Evolutionary conservation across 2,888 invertebrate species (phyloP), one percentile per base, ranked within the genome.

Genomic region (Drosophila siamana): DNA sequence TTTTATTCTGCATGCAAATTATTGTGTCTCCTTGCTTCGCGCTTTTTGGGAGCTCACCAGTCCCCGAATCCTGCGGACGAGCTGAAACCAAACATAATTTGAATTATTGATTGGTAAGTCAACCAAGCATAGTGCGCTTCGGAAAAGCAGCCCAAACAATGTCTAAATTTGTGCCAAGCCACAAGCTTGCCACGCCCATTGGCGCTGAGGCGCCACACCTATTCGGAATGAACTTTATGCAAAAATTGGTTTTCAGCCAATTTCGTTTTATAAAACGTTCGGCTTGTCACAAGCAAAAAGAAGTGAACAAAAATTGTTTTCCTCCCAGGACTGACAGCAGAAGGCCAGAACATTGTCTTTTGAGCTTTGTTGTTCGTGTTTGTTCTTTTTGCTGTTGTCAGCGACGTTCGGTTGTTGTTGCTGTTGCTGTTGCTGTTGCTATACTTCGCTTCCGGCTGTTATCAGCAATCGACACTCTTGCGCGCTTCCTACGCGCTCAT

Each of bases 381-480:
- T 4, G 4, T 4, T 33, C n/a, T 33, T 69, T 55, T 47, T 63
- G 84, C 78, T 78, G 81, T 85, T 85, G 86, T 85, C 84, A 86
- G 84, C 86, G n/a, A n/a, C 11, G 30, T 4, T 9, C 9, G 4
- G 30, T 30, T 30, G 30, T 30, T 57, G 41, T 24, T 44, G 36
- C 9, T 55, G 41, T 26, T 46, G 41, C 48, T 47, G 57, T 44
- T 72, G 67, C 41, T 69, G 57, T 47, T 63, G 54, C 59, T 65
- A 71, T 78, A 61, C 63, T 78, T 69, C 60, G 86, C 84, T 84
- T 84, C 86, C 84, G 86, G 84, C 78, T 78, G 81, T 85, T 85
- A 85, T 85, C 84, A 86, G 84, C 86, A 78, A 85, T 84, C 85
- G 85, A 84, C 85, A 85, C 85, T 85, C 78, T 52, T 52, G 72